These are phyloP conservation scores for Melieria crassipennis DNA, from an alignment of 2,888 invertebrate species.

Conservation along the genomic window DNA sequence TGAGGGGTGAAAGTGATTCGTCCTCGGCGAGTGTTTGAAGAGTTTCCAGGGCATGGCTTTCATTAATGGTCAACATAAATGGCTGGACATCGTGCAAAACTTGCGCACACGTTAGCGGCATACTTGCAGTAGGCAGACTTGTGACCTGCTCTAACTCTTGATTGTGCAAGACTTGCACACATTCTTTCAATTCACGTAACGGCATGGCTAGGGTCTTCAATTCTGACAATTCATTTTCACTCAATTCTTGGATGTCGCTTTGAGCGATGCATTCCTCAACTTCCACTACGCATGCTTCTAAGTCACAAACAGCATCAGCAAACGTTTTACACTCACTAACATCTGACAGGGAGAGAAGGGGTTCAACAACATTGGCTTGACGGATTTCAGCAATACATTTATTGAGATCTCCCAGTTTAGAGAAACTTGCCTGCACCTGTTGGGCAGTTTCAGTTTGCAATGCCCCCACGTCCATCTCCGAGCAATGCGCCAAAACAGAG, in stretches of 20 bases:
- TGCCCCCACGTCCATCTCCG: constrained; percentile 51
- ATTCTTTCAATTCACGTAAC: constrained; percentile 54
- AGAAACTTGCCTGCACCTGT: constrained; percentile 54
- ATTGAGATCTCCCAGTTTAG: constrained; percentile 64
- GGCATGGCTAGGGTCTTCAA: constrained; percentile 53
- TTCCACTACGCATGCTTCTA: constrained; percentile 57
- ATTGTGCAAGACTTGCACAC: constrained; percentile 48
- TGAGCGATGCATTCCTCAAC: constrained; percentile 42
- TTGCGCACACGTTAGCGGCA: constrained; percentile 38
- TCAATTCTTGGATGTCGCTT: constrained; percentile 20
- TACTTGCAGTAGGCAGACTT: constrained; percentile 40
- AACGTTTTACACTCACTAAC: constrained; percentile 55
- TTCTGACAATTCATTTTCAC: constrained; percentile 47
- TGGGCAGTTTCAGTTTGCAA: constrained; percentile 46
- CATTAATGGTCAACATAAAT: constrained; percentile 49
- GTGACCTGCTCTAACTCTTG: constrained; percentile 49
- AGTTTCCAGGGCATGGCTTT: constrained; percentile 51
- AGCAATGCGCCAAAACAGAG: constrained; percentile 54
- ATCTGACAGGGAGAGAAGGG: constrained; percentile 56
- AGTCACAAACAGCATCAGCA: constrained; percentile 57
- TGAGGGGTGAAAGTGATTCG: constrained; percentile 51
- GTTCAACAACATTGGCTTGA: constrained; percentile 54
- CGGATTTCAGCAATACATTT: constrained; percentile 63
- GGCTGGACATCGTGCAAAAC: constrained; percentile 50
- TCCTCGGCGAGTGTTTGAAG: constrained; percentile 47